phyloP scores from a whole-genome alignment of 1,140 invertebrate species.

The Ostrea edulis region DNA sequence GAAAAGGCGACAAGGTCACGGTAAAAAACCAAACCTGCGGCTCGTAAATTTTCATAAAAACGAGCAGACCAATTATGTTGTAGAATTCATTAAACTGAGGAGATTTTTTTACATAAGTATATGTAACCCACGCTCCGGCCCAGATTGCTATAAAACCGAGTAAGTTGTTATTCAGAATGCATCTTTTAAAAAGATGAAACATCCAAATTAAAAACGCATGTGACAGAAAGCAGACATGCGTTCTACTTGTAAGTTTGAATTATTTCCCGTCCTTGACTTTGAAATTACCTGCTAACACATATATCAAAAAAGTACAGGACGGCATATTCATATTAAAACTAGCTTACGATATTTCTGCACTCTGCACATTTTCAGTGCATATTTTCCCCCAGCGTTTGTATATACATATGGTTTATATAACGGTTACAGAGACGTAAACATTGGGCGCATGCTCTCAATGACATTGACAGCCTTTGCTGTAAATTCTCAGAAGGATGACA shows the following conservation, averaged over 20 bases:
- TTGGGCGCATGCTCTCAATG: constrained; percentile 11
- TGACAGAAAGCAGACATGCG: background rate
- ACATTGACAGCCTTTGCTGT: background rate
- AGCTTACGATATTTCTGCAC: background rate
- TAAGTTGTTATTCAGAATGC: background rate
- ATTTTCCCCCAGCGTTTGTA: constrained; percentile 14
- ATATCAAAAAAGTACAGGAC: background rate
- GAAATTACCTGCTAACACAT: background rate
- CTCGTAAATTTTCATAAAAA: too few relatives aligned
- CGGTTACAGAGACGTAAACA: constrained; percentile 3
- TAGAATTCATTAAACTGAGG: too few relatives aligned
- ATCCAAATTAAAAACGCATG: background rate
- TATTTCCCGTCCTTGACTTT: background rate
- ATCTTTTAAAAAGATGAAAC: background rate
- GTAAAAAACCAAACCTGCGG: too few relatives aligned
- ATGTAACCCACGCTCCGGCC: too few relatives aligned
- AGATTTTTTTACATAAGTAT: too few relatives aligned
- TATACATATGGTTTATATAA: constrained; percentile 38
- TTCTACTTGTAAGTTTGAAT: too few relatives aligned
- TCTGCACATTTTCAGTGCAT: background rate
- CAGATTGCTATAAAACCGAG: background rate
- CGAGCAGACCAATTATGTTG: too few relatives aligned
- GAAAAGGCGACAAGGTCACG: too few relatives aligned
- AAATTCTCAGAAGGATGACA: constrained; percentile 21
- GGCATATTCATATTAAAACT: background rate